phyloP scores from a whole-genome alignment of 2,797 vertebrate genomes.

The Vultur gryphus region DNA sequence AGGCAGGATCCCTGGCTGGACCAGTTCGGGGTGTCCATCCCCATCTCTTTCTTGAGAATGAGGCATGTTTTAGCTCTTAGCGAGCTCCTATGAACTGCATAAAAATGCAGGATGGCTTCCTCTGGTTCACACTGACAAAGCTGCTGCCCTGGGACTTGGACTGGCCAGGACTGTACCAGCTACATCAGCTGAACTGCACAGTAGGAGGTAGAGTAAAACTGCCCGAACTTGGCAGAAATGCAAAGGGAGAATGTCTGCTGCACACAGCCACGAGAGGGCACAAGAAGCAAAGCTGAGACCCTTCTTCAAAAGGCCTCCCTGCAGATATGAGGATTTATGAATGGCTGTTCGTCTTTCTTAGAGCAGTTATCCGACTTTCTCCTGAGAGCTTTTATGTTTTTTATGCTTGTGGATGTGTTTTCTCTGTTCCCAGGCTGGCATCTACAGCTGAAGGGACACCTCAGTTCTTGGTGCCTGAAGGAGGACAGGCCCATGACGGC shows the following conservation, averaged over 20 bases:
- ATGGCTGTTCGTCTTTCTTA: background rate
- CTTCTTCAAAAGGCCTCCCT: background rate
- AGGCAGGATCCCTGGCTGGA: background rate
- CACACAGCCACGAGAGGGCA: constrained; percentile 15
- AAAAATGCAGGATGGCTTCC: background rate
- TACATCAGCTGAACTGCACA: background rate
- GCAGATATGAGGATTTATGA: accelerated
- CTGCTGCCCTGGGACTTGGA: background rate
- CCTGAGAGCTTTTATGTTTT: background rate
- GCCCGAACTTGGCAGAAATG: background rate
- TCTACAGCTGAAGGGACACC: background rate
- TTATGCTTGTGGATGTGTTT: background rate
- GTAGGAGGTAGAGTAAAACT: background rate
- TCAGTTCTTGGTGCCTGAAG: background rate
- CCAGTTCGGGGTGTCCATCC: background rate
- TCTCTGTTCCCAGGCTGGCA: background rate
- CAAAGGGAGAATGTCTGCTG: background rate
- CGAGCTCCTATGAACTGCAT: accelerated
- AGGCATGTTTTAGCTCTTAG: background rate
- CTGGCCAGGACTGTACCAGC: background rate
- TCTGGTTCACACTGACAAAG: background rate
- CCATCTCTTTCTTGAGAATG: background rate
- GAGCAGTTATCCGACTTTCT: background rate
- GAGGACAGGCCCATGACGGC: background rate
- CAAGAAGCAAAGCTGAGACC: background rate